These are phyloP conservation scores for Metridium senile DNA, from an alignment of 92 coral and sea anemone genomes.

Conservation along the genomic window DNA sequence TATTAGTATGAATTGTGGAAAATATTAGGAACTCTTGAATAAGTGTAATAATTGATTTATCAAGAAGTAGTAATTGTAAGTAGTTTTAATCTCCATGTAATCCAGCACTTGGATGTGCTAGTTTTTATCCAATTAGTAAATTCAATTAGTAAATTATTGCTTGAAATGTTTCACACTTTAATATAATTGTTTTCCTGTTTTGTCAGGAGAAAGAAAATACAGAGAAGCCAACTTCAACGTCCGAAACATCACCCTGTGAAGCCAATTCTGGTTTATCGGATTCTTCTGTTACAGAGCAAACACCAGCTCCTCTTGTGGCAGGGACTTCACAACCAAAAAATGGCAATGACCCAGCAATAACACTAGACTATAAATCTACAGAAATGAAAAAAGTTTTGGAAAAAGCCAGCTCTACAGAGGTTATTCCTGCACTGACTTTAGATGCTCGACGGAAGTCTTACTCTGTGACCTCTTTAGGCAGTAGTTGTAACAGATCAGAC, in stretches of 20 bases:
- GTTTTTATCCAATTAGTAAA: too few species aligned
- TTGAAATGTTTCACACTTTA: too few species aligned
- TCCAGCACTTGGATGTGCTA: too few species aligned
- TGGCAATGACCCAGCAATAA: slow-evolving; percentile 70
- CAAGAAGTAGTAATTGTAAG: too few species aligned
- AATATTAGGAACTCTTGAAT: too few species aligned
- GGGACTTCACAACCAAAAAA: background rate
- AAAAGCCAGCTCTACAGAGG: slow-evolving; percentile 90
- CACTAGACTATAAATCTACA: slow-evolving; percentile 83
- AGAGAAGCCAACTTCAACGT: slow-evolving; percentile 12
- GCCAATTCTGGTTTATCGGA: background rate
- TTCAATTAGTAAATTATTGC: too few species aligned
- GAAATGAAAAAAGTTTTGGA: slow-evolving; percentile 93
- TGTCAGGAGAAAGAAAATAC: slow-evolving; percentile 13
- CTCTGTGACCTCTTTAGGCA: slow-evolving; percentile 85
- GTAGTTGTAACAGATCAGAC: slow-evolving; percentile 73
- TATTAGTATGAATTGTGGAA: too few species aligned
- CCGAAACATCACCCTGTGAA: background rate
- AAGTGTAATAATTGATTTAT: too few species aligned
- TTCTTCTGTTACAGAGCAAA: background rate
- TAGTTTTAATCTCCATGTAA: too few species aligned
- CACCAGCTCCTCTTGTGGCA: background rate
- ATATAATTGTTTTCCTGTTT: background rate
- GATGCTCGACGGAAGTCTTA: slow-evolving; percentile 85
- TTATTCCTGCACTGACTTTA: slow-evolving; percentile 67